Conservation (phyloP, 2,113 vertebrate genomes). For the human region GRCh38 chr18:40098501-40099000, state of each 20-base stretch:
- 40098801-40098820: not conserved
- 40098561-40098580: not conserved
- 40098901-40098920: conserved; percentile 7
- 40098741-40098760: not conserved
- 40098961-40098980: not conserved
- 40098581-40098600: conserved; percentile 31
- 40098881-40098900: not conserved
- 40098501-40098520: not conserved
- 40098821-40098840: conserved; percentile 27
- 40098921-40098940: not conserved
- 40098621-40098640: not conserved
- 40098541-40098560: not conserved
- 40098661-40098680: not conserved
- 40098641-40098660: not conserved
- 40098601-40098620: not conserved
- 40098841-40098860: conserved; percentile 42
- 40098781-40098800: not conserved
- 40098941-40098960: not conserved
- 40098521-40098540: not conserved
- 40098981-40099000: not conserved
- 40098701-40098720: not conserved
- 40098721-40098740: not conserved
- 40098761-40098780: not conserved
- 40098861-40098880: conserved; percentile 47
- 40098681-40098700: not conserved